These are phyloP conservation scores for Rissa tridactyla DNA, from an alignment of 2,113 vertebrate genomes.

Conservation along the genomic window DNA sequence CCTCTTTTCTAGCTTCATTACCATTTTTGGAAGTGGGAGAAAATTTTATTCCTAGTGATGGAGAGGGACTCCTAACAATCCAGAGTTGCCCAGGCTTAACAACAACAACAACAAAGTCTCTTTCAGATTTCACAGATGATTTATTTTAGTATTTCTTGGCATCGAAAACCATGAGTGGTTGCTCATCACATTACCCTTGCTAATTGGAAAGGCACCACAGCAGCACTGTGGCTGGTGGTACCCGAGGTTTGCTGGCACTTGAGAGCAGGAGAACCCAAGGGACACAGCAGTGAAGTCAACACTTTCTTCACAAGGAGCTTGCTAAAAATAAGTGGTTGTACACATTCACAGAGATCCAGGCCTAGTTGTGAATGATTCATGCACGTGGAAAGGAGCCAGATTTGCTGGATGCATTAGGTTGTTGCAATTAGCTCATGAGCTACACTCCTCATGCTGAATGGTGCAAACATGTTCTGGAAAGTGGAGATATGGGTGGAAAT, in stretches of 20 bases:
- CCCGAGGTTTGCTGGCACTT: neutral
- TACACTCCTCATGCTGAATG: neutral
- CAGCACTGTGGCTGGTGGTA: neutral
- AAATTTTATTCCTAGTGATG: neutral
- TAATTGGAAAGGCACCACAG: neutral
- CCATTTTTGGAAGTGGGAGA: constrained; percentile 29
- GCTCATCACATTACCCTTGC: neutral
- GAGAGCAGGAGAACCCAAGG: neutral
- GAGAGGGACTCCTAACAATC: neutral
- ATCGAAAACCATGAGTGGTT: neutral
- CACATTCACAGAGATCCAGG: neutral
- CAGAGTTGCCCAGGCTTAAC: neutral
- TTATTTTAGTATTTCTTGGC: neutral
- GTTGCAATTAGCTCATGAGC: neutral
- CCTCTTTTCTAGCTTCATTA: neutral
- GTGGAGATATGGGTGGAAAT: neutral
- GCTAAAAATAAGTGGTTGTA: constrained; percentile 9
- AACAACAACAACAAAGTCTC: neutral
- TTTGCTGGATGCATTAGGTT: neutral
- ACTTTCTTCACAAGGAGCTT: neutral
- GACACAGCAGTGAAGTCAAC: neutral
- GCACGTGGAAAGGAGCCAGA: neutral
- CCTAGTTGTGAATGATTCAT: neutral
- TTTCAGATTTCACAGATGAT: neutral
- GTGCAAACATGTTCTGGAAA: neutral